Percentiles rank a stretch among this genome's conserved stretches.
phyloP scores from a whole-genome alignment of 1,140 invertebrate genomes.

The Drosophila oshimai region DNA sequence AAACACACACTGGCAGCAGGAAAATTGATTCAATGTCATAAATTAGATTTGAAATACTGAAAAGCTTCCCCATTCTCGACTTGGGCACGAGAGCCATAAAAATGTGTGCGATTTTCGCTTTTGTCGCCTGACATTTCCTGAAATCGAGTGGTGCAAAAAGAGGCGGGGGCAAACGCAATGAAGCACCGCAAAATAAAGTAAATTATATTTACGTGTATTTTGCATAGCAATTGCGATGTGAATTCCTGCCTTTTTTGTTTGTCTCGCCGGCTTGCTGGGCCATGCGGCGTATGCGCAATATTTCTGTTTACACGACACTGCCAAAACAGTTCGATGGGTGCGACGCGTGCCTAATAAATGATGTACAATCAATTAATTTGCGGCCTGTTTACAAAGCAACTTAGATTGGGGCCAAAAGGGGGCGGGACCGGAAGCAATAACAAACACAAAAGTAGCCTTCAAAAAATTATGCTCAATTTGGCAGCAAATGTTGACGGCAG shows the following conservation, averaged over 20 bases:
- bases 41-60: conserved; percentile 80
- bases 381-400: conserved; percentile 64
- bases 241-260: conserved; percentile 30
- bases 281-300: conserved; percentile 53
- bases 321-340: conserved; percentile 16
- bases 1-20: conserved; percentile 4
- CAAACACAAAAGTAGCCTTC: conserved; percentile 48
- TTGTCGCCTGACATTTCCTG: conserved; percentile 56
- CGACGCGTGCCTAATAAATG: conserved; percentile 70
- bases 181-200: conserved; percentile 68
- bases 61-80: conserved; percentile 44
- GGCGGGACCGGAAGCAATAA: conserved; percentile 4
- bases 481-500: conserved; percentile 47
- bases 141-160: neutral
- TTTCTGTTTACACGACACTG: conserved; percentile 56
- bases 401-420: neutral
- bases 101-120: conserved; percentile 72
- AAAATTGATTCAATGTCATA: conserved; percentile 81
- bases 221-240: conserved; percentile 68
- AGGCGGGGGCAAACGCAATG: conserved; percentile 33
- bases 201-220: conserved; percentile 77
- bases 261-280: neutral
- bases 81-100: conserved; percentile 48
- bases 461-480: conserved; percentile 66
- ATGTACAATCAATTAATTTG: conserved; percentile 78